Evolutionary conservation across 2,888 invertebrate genomes (phyloP).

Genomic region (Cryptocheilus praepositus): DNA sequence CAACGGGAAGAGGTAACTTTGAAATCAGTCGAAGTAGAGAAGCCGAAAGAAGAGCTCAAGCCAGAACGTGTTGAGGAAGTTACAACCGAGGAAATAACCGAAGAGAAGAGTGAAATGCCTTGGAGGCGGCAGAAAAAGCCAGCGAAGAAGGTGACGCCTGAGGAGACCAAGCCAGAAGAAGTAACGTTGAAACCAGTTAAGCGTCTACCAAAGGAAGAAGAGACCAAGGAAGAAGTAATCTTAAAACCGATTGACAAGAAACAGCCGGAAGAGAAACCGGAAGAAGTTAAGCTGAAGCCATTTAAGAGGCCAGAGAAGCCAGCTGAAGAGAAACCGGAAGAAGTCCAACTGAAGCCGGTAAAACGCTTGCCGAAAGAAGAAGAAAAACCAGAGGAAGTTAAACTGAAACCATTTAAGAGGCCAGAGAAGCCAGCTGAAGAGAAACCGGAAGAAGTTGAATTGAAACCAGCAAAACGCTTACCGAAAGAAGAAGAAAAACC

Average conservation of each 20-base stretch:
- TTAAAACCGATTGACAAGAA: conserved; percentile 47
- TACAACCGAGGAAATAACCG: conserved; percentile 50
- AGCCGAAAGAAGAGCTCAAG: conserved; percentile 54
- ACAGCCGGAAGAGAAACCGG: conserved; percentile 42
- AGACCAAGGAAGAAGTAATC: conserved; percentile 57
- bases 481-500: conserved; percentile 56
- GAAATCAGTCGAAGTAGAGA: conserved; percentile 54
- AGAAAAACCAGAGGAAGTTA: conserved; percentile 50
- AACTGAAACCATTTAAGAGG: conserved; percentile 64
- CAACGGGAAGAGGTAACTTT: conserved; percentile 61
- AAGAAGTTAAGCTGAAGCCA: conserved; percentile 66
- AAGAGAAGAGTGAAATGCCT: conserved; percentile 56
- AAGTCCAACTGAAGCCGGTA: conserved; percentile 49
- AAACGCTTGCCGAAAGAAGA: conserved; percentile 33
- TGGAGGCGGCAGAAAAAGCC: conserved; percentile 61
- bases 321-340: conserved; percentile 49
- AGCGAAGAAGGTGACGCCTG: conserved; percentile 47
- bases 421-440: no score
- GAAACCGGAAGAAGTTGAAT: conserved; percentile 56
- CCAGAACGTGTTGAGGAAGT: conserved; percentile 51
- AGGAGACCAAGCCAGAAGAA: conserved; percentile 50
- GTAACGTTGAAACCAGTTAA: conserved; percentile 47
- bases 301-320: conserved; percentile 36
- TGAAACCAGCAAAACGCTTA: conserved; percentile 44
- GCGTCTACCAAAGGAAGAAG: conserved; percentile 30